These are phyloP conservation scores for Myzus persicae DNA, from an alignment of 1,140 invertebrate genomes.

Conservation along the genomic window DNA sequence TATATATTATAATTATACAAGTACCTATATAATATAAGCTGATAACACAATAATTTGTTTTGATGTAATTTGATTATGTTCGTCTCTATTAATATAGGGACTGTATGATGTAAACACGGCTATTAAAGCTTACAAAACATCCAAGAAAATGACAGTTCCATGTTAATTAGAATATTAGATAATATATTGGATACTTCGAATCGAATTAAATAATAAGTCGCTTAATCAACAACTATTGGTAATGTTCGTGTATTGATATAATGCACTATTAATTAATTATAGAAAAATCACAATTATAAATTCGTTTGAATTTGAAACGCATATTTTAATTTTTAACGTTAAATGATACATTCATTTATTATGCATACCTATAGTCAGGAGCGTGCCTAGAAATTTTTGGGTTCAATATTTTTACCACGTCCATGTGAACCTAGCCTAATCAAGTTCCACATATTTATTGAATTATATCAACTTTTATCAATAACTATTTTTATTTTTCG, in stretches of 20 bases:
- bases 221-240: not conserved
- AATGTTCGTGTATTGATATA: not conserved
- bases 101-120: constrained; percentile 29
- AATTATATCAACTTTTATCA: too few species aligned
- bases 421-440: too few species aligned
- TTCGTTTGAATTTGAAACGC: not conserved
- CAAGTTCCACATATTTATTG: too few species aligned
- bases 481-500: too few species aligned
- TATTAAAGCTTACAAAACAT: not conserved
- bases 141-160: not conserved
- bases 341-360: not conserved
- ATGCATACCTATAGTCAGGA: not conserved
- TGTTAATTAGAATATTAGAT: not conserved
- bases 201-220: not conserved
- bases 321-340: not conserved
- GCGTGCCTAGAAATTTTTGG: too few species aligned
- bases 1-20: not conserved
- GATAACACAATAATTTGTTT: not conserved
- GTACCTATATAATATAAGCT: not conserved
- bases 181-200: not conserved
- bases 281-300: not conserved
- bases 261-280: not conserved
- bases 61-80: constrained; percentile 30
- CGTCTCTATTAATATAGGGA: not conserved
- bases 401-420: too few species aligned